A percentile compares a stretch with the other conserved stretches of the same genome.
Evolutionary conservation across 1,140 invertebrate genomes (phyloP).

Genomic region (Leptinotarsa texana): DNA sequence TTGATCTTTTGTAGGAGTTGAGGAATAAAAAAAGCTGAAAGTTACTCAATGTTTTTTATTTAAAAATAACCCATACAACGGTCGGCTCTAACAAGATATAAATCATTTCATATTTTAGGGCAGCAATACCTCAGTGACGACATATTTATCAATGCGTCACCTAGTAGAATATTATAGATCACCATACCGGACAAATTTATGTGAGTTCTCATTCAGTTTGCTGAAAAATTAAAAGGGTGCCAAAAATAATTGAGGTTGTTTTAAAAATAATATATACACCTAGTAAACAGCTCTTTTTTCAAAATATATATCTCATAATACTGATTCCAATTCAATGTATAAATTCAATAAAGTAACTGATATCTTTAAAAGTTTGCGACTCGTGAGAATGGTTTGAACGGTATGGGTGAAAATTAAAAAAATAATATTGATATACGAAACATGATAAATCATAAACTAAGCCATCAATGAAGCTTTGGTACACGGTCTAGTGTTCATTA

Average conservation of each 20-base stretch:
- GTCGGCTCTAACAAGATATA: constrained; percentile 52
- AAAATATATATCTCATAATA: background rate
- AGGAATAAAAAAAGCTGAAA: background rate
- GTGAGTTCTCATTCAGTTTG: too few relatives aligned
- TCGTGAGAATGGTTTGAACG: background rate
- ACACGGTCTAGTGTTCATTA: constrained; percentile 1
- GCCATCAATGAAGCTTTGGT: constrained; percentile 10
- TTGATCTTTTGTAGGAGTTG: background rate
- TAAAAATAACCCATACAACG: constrained; percentile 54
- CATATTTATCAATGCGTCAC: too few relatives aligned
- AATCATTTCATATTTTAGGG: constrained; percentile 47
- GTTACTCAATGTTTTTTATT: constrained; percentile 44
- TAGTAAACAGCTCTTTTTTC: too few relatives aligned
- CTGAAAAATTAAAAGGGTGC: too few relatives aligned
- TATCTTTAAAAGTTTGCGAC: background rate
- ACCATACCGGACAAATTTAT: too few relatives aligned
- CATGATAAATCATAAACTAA: background rate
- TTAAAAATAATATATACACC: too few relatives aligned
- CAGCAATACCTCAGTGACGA: constrained; percentile 16
- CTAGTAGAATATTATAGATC: too few relatives aligned
- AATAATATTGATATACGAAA: too few relatives aligned
- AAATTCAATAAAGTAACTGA: background rate
- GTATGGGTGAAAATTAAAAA: too few relatives aligned
- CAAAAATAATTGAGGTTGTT: too few relatives aligned
- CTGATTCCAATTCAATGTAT: background rate